Percentiles rank a stretch among this genome's conserved stretches.
Conservation (phyloP, 2,113 vertebrate genomes). For the Lutjanus erythropterus region DNA sequence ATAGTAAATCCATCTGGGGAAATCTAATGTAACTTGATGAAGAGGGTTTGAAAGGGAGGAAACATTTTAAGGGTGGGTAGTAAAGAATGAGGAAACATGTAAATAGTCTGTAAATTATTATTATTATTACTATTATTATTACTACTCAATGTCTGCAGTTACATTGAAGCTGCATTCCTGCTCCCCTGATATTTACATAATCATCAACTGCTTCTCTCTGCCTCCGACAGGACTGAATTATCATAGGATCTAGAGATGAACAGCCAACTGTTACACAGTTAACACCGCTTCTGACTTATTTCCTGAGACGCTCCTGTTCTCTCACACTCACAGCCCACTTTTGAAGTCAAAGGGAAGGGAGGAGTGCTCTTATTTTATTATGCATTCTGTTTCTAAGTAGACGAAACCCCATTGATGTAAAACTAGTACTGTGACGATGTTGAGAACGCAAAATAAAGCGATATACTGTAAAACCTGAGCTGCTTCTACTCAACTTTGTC, state of each 20-base stretch:
- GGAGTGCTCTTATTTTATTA: constrained; percentile 90
- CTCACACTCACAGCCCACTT: constrained; percentile 84
- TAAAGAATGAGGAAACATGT: constrained; percentile 82
- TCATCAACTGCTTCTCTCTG: constrained; percentile 80
- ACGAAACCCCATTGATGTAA: constrained; percentile 90
- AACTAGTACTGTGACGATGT: constrained; percentile 95
- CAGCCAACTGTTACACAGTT: constrained; percentile 84
- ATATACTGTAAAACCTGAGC: constrained; percentile 82
- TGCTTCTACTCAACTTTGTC: constrained; percentile 41
- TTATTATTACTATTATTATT: constrained; percentile 75
- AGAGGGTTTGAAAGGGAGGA: constrained; percentile 46
- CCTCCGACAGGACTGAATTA: constrained; percentile 81
- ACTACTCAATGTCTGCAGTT: constrained; percentile 83
- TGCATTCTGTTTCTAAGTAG: constrained; percentile 93
- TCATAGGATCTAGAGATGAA: constrained; percentile 85
- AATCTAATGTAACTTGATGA: constrained; percentile 35
- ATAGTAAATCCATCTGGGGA: constrained; percentile 49
- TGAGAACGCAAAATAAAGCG: constrained; percentile 93
- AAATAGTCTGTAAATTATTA: constrained; percentile 88
- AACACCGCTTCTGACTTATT: constrained; percentile 74
- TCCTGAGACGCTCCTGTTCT: constrained; percentile 80
- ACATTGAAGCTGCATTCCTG: constrained; percentile 79
- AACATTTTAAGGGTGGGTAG: constrained; percentile 43
- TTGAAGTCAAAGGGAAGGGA: constrained; percentile 84
- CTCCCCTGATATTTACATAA: constrained; percentile 79